phyloP scores from a whole-genome alignment of 2,113 vertebrate genomes.

The Chaetops frenatus region DNA sequence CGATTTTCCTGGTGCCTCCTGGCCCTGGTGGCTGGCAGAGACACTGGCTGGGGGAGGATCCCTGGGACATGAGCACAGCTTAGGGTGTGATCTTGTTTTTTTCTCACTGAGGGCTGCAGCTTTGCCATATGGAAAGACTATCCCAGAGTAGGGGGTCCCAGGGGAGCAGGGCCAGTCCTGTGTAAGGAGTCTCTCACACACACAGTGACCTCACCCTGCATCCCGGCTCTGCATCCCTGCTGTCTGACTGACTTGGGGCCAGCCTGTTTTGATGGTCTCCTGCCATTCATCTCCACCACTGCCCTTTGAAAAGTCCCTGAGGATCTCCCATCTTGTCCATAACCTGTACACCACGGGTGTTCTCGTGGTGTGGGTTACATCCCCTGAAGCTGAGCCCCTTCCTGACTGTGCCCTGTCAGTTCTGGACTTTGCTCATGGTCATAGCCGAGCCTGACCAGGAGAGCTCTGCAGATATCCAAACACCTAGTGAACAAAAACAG shows the following conservation, averaged over 20 bases:
- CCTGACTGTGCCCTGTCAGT: background rate
- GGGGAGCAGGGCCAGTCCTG: background rate
- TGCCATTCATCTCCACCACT: background rate
- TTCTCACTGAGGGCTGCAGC: background rate
- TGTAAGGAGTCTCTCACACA: background rate
- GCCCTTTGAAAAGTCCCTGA: background rate
- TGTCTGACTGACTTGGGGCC: background rate
- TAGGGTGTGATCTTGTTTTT: background rate
- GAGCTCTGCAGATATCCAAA: background rate
- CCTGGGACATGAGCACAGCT: background rate
- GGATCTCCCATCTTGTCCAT: background rate
- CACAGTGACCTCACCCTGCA: background rate
- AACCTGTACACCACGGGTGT: background rate
- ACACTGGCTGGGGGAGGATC: background rate
- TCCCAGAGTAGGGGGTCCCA: background rate
- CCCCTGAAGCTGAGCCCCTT: background rate
- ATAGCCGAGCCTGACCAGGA: background rate
- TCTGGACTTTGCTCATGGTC: background rate
- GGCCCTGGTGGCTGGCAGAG: background rate
- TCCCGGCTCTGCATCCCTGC: background rate
- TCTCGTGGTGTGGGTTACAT: background rate
- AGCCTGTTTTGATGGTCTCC: background rate
- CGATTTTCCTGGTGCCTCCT: background rate
- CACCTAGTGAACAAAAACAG: background rate
- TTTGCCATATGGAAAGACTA: conserved; percentile 1